Percentiles rank a stretch among this genome's conserved stretches.
These are phyloP conservation scores for Morelia viridis DNA, from an alignment of 2,797 vertebrate species.

Conservation along the genomic window DNA sequence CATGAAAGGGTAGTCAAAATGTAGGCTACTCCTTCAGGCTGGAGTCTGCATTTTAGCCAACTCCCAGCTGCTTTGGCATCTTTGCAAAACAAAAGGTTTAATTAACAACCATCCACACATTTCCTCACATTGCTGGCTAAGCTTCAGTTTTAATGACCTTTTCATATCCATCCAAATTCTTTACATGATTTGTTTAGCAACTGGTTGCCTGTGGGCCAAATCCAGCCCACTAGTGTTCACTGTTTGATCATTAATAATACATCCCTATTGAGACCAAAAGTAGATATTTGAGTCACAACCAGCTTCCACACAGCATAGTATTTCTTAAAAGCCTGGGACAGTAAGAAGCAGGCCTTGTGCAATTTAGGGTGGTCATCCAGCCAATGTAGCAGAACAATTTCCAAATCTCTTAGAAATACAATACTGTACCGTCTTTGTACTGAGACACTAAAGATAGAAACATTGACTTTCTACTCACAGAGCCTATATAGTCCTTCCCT, in stretches of 20 bases:
- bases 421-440: not conserved
- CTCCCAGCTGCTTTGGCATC: not conserved
- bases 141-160: not conserved
- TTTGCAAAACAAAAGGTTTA: constrained; percentile 4
- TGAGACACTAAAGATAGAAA: too few relatives aligned
- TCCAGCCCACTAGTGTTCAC: not conserved
- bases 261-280: not conserved
- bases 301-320: not conserved
- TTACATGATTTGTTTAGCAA: not conserved
- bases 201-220: not conserved
- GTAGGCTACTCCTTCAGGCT: not conserved
- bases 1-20: not conserved
- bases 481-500: not conserved
- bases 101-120: constrained; percentile 5
- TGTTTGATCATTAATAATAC: not conserved
- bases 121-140: not conserved
- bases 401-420: not conserved
- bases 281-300: not conserved
- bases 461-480: not conserved
- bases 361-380: not conserved
- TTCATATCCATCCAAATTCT: not conserved
- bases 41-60: not conserved
- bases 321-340: not conserved
- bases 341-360: not conserved
- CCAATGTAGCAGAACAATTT: not conserved